Evolutionary conservation across 2,113 vertebrate genomes (phyloP).

Genomic region (Passer montanus): DNA sequence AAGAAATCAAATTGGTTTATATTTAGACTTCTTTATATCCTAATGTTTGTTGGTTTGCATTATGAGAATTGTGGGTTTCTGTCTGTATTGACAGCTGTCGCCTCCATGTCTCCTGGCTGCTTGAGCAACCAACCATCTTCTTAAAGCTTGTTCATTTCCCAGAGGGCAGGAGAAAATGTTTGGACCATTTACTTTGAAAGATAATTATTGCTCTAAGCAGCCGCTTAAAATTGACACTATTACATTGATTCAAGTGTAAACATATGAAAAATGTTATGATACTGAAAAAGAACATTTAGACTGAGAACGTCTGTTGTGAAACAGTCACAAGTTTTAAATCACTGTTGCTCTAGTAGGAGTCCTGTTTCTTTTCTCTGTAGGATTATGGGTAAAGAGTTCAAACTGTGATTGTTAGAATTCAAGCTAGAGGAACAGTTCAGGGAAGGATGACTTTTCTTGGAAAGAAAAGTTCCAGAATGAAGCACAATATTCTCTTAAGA

Average conservation of each 20-base stretch:
- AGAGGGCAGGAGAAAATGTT: neutral
- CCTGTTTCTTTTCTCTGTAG: neutral
- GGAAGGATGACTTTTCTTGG: neutral
- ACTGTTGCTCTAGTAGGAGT: neutral
- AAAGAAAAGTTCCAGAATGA: neutral
- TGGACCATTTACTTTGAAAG: neutral
- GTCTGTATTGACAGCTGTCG: neutral
- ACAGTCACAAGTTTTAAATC: neutral
- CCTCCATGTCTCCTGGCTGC: neutral
- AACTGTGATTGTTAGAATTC: neutral
- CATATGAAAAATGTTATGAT: neutral
- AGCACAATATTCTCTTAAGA: neutral
- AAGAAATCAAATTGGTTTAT: neutral
- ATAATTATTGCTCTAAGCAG: conserved; percentile 26
- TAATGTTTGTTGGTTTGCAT: neutral
- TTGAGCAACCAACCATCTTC: neutral
- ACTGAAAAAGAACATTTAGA: neutral
- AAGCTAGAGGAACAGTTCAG: neutral
- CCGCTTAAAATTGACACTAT: neutral
- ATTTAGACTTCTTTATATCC: neutral
- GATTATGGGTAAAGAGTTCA: neutral
- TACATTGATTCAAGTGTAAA: neutral
- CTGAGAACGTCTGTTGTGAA: neutral
- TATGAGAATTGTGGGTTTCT: neutral
- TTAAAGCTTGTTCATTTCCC: neutral